phyloP scores from a whole-genome alignment of 1,140 invertebrate species.

The Liolophura sinensis region DNA sequence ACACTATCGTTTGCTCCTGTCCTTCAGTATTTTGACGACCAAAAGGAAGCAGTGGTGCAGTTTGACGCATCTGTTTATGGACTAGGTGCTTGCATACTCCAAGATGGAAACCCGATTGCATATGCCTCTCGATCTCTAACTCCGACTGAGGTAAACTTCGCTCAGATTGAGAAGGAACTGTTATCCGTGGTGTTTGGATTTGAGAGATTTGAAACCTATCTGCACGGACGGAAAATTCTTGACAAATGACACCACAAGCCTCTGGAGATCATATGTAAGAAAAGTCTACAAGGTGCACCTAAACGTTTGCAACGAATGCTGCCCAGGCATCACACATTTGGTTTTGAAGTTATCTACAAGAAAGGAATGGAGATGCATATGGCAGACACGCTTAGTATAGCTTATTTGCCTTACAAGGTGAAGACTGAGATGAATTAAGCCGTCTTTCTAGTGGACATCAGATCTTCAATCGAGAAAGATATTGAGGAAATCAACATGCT shows the following conservation, averaged over 20 bases:
- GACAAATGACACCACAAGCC: conserved; percentile 20
- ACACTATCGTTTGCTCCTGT: too few relatives aligned
- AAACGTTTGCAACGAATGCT: conserved; percentile 21
- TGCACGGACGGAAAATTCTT: conserved; percentile 16
- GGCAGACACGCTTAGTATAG: conserved; percentile 8
- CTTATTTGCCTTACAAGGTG: too few relatives aligned
- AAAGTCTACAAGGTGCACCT: conserved; percentile 12
- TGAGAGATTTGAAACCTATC: conserved; percentile 46
- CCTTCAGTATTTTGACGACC: too few relatives aligned
- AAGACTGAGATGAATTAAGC: too few relatives aligned
- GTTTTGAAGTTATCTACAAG: conserved; percentile 15
- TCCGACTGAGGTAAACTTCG: conserved; percentile 45
- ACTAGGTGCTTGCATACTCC: too few relatives aligned
- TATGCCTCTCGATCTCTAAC: conserved; percentile 53
- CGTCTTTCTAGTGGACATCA: too few relatives aligned
- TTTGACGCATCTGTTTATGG: conserved; percentile 54
- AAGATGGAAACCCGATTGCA: conserved; percentile 50
- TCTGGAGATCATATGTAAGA: conserved; percentile 19
- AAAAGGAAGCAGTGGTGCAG: conserved; percentile 15
- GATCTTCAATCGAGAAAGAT: too few relatives aligned
- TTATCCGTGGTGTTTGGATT: conserved; percentile 50
- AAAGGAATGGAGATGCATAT: conserved; percentile 6
- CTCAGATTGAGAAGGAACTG: conserved; percentile 62
- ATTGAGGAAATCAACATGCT: too few relatives aligned
- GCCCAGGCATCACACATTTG: conserved; percentile 15